These are phyloP conservation scores for Anodontia alba DNA, from an alignment of 2,888 invertebrate genomes.

Conservation along the genomic window DNA sequence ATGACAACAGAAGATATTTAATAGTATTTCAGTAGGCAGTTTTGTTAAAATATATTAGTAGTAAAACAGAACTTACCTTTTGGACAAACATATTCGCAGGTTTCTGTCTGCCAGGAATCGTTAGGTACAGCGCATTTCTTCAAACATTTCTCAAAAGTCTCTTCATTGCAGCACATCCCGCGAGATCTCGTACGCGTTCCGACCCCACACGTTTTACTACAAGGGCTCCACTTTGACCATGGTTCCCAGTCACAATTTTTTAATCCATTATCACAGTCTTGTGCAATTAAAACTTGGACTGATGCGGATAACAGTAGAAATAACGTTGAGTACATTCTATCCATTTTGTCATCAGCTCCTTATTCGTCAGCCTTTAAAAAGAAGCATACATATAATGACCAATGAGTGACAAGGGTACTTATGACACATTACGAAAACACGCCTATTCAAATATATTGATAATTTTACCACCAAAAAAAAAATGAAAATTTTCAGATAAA, in stretches of 20 bases:
- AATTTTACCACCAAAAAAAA: no score
- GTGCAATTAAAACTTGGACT: not conserved
- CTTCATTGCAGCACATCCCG: constrained; percentile 45
- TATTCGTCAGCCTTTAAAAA: no score
- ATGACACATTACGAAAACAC: no score
- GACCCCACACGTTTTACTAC: constrained; percentile 50
- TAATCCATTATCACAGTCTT: constrained; percentile 16
- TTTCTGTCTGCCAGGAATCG: constrained; percentile 31
- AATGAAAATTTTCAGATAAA: no score
- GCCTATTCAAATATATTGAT: no score
- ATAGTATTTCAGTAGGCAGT: no score
- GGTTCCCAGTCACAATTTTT: constrained; percentile 45
- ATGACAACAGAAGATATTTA: no score
- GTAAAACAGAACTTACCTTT: constrained; percentile 46
- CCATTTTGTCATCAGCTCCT: no score
- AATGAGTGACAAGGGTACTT: no score
- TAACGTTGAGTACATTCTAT: no score
- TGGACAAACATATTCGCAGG: constrained; percentile 50
- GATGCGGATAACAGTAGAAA: not conserved
- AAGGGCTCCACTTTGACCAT: constrained; percentile 50
- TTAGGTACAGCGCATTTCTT: constrained; percentile 34
- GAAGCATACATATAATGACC: no score
- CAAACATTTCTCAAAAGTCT: constrained; percentile 36
- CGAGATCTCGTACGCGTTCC: constrained; percentile 47
- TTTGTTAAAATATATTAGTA: no score